Conservation (phyloP, 2,888 invertebrate genomes). For the Leptopilina syphax region DNA sequence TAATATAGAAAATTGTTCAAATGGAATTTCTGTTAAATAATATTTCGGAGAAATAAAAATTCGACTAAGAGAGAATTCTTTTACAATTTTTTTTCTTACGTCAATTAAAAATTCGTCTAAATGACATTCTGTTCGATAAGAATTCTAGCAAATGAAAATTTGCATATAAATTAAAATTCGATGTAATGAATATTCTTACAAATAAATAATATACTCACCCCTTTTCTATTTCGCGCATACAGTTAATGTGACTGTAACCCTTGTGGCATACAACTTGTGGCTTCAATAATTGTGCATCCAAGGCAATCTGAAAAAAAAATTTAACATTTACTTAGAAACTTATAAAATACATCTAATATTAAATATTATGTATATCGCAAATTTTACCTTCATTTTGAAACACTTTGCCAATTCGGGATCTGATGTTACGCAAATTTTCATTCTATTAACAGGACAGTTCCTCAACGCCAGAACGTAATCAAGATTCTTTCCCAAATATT, state of each 20-base stretch:
- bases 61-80: too few relatives aligned
- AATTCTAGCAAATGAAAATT: too few relatives aligned
- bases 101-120: too few relatives aligned
- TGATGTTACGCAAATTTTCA: constrained; percentile 94
- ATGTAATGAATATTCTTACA: too few relatives aligned
- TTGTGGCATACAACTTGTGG: constrained; percentile 90
- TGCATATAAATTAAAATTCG: too few relatives aligned
- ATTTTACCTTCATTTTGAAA: constrained; percentile 89
- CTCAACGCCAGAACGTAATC: constrained; percentile 86
- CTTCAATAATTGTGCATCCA: constrained; percentile 90
- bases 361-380: neutral
- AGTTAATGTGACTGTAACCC: constrained; percentile 90
- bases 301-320: constrained; percentile 82
- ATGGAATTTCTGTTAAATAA: too few relatives aligned
- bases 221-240: constrained; percentile 84
- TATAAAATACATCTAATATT: too few relatives aligned
- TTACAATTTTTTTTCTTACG: too few relatives aligned
- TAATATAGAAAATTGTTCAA: too few relatives aligned
- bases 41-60: too few relatives aligned
- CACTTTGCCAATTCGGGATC: constrained; percentile 94
- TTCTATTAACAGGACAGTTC: constrained; percentile 90
- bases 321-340: neutral
- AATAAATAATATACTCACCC: constrained; percentile 70
- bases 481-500: constrained; percentile 84
- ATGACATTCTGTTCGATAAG: too few relatives aligned